Evolutionary conservation across 2,113 vertebrate species (phyloP), one percentile per base, ranked within the genome.

Genomic region (Gymnorhina tibicen): DNA sequence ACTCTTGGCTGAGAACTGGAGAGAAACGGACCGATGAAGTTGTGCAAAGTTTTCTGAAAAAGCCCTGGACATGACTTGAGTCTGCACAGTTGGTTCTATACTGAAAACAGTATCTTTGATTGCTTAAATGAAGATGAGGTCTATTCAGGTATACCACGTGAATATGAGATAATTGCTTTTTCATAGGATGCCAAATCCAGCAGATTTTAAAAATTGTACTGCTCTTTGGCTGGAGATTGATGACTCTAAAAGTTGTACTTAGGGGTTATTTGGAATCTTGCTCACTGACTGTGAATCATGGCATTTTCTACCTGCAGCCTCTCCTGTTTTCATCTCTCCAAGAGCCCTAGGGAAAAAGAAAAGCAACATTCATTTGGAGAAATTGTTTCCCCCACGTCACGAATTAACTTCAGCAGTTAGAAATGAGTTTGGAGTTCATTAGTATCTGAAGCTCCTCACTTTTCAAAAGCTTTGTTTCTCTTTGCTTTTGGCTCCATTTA

Each of bases 1-100:
- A 24, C 33, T 87, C 33, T 72, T 80, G 47, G 3, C 68, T 73
- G 21, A 76, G 28, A 73, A n/a, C 26, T 73, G 28, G 35, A 60
- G 58, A 64, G 17, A 77, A 73, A 64, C 23, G 0, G 0, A 27
- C 39, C 5, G 2, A 62, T 1, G 1, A 64, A 77, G 27, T 27
- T 39, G 22, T 44, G 39, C 33, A 85, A 33, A 33, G 50, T 77
- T 53, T 53, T 80, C 42, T 33, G 4, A 41, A 59, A 37, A 80
- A 50, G 20, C 4, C 2, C 20, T n/a, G 15, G 18, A 56, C 3
- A 0, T n/a, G 26, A 39, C 4, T 59, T 59, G 14, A 33, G 60
- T 13, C 24, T 68, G 49, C 63, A 35, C 18, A 49, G 35, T 64
- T 89, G 30, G 3, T n/a, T 83, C 44, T 8, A 8, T 64, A 18